Evolutionary conservation across 2,113 vertebrate genomes (phyloP), one percentile per base, ranked within the genome.

Genomic region (Lipophrys pholis): DNA sequence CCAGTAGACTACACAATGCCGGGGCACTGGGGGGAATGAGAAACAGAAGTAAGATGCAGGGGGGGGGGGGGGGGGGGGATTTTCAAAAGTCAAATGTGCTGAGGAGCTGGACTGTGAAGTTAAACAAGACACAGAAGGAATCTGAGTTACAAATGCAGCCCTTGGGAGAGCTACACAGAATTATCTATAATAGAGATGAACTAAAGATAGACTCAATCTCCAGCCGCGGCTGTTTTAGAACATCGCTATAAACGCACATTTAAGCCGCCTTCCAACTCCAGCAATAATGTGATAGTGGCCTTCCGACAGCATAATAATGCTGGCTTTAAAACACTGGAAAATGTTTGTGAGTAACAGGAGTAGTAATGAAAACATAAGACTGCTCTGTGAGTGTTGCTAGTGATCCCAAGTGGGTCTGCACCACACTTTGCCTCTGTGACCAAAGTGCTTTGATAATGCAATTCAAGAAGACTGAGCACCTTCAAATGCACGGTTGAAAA

Each of bases 111-210:
- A 72, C 48, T 73, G 50, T 62, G 68, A 85, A 71, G 57, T 78
- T 80, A 81, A 82, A 75, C 54, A 63, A 69, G 73, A 84, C 78
- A 78, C 63, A 81, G 70, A 80, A 80, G 50, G 43, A 79, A 67
- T 69, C 36, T 35, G 38, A 78, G 67, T 63, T 70, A 36, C 65
- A 77, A 73, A 86, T 57, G 51, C 52, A 67, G 69, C 76, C 76
- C 68, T 40, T 54, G 67, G 76, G 83, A 71, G 66, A 61, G 30
- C 64, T 56, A 10, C 45, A 10, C 38, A 36, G 54, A 52, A 75
- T 69, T 79, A 81, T 74, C 76, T 73, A 17, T 79, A 66, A 76
- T 62, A 79, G 70, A 68, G 62, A 83, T 51, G 45, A 68, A 73
- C 46, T 56, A 69, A 75, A 80, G 68, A 82, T 67, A 79, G 69